These are phyloP conservation scores for Candidula unifasciata DNA, from an alignment of 2,888 invertebrate genomes.

Conservation along the genomic window DNA sequence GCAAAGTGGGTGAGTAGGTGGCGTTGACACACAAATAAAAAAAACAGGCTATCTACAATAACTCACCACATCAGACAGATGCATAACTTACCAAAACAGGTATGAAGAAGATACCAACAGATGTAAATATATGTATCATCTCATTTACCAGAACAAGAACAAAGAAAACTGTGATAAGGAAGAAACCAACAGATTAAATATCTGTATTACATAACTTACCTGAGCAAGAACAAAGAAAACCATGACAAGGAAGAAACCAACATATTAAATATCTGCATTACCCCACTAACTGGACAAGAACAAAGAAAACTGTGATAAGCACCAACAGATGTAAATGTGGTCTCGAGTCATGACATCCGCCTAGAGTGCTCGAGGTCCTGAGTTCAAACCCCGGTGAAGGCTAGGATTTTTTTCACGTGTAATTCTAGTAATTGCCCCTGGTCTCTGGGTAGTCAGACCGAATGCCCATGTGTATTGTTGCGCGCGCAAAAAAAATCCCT, in stretches of 20 bases:
- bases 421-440: no score
- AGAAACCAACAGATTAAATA: slow-evolving; percentile 76
- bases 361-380: no score
- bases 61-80: no score
- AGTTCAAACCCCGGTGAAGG: no score
- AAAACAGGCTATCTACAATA: no score
- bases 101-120: not conserved
- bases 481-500: no score
- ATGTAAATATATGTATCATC: not conserved
- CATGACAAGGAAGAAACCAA: slow-evolving; percentile 76
- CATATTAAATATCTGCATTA: not conserved
- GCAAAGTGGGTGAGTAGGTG: no score
- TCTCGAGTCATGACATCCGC: no score
- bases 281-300: slow-evolving; percentile 73
- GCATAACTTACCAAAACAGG: not conserved
- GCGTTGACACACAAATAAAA: no score
- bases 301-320: slow-evolving; percentile 73
- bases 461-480: no score
- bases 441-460: no score
- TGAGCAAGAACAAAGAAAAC: slow-evolving; percentile 76
- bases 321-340: slow-evolving; percentile 77
- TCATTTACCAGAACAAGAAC: slow-evolving; percentile 73
- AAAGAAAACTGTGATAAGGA: slow-evolving; percentile 75
- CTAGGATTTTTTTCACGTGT: no score
- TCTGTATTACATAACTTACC: slow-evolving; percentile 43